A percentile compares a stretch with the other conserved stretches of the same genome.
Evolutionary conservation across 2,113 vertebrate species (phyloP).

Genomic region (Apistogramma diplotaenia): DNA sequence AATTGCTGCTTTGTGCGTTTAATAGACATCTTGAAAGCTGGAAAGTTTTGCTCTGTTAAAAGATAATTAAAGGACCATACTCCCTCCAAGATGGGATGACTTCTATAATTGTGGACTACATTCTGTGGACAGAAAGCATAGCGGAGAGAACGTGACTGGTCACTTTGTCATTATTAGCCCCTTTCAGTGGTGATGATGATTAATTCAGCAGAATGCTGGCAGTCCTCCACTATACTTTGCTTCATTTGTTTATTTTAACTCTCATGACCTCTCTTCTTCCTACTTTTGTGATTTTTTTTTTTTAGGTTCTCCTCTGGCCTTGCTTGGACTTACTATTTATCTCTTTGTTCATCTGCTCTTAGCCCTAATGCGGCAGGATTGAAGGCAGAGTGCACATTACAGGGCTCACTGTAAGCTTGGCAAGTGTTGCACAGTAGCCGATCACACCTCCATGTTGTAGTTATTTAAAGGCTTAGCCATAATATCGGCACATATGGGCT

Average conservation of each 20-base stretch:
- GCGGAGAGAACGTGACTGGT: constrained; percentile 45
- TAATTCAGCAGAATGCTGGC: constrained; percentile 59
- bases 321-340: constrained; percentile 39
- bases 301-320: constrained; percentile 7
- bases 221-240: constrained; percentile 37
- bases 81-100: constrained; percentile 43
- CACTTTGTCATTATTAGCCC: constrained; percentile 73
- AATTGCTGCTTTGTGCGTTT: constrained; percentile 34
- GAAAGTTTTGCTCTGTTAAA: constrained; percentile 23
- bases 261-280: constrained; percentile 22
- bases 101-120: constrained; percentile 42
- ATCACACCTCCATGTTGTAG: background rate
- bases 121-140: constrained; percentile 43
- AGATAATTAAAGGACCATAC: constrained; percentile 39
- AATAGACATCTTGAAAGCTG: constrained; percentile 39
- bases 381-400: constrained; percentile 43
- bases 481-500: background rate
- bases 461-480: background rate
- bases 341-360: constrained; percentile 64
- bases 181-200: constrained; percentile 62
- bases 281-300: background rate
- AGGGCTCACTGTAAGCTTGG: constrained; percentile 41
- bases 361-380: constrained; percentile 65
- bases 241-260: constrained; percentile 47
- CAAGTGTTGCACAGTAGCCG: constrained; percentile 8